Conservation (phyloP, 1,140 invertebrate genomes). For the Zaprionus inermis region DNA sequence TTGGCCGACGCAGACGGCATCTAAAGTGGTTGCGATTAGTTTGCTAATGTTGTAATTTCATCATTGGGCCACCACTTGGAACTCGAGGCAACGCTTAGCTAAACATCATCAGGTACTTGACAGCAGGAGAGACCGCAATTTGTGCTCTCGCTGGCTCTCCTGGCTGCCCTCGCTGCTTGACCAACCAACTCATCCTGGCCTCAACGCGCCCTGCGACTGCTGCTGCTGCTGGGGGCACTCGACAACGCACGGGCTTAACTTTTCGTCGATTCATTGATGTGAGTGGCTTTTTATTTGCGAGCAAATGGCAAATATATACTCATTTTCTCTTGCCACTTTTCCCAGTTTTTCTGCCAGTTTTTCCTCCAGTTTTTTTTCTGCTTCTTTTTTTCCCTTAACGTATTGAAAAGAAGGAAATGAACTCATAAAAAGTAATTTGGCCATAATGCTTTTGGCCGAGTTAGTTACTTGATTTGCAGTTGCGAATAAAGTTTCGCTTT, state of each 20-base stretch:
- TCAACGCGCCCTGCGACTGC: conserved; percentile 8
- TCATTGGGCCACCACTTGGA: conserved; percentile 64
- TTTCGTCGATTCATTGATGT: conserved; percentile 78
- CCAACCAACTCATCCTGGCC: conserved; percentile 11
- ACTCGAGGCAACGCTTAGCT: conserved; percentile 62
- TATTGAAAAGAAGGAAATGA: conserved; percentile 76
- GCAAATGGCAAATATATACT: conserved; percentile 70
- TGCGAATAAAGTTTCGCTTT: conserved; percentile 83
- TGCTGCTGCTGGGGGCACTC: conserved; percentile 21
- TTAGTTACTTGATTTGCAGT: conserved; percentile 83
- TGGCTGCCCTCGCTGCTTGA: conserved; percentile 13
- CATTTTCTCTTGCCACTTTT: conserved; percentile 14
- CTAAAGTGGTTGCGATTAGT: conserved; percentile 82
- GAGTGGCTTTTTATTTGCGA: conserved; percentile 80
- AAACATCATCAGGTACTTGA: conserved; percentile 80
- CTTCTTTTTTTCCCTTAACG: conserved; percentile 29
- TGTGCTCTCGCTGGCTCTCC: conserved; percentile 15
- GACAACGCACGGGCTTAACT: conserved; percentile 15
- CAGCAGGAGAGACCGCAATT: conserved; percentile 66
- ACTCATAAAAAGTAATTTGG: conserved; percentile 83
- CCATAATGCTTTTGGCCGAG: conserved; percentile 76
- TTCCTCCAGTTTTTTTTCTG: conserved; percentile 31
- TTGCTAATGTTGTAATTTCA: conserved; percentile 83
- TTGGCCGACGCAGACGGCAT: conserved; percentile 48
- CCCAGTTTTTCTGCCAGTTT: conserved; percentile 15